Percentiles rank a stretch among this genome's conserved stretches.
Evolutionary conservation across 1,140 invertebrate species (phyloP).

Genomic region (Drepana arcuata): DNA sequence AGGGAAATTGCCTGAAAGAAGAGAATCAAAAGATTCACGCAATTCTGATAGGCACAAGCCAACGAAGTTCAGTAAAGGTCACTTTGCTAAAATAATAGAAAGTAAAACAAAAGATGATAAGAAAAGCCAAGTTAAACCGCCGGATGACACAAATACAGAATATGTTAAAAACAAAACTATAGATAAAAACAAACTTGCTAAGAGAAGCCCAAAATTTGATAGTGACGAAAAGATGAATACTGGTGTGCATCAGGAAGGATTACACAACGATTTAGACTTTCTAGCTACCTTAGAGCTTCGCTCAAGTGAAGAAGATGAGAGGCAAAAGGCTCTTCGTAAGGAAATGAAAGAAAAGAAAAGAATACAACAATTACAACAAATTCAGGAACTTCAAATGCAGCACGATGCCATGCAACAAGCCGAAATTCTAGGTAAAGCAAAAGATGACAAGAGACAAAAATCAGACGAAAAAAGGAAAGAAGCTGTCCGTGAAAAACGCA

Average conservation of each 20-base stretch:
- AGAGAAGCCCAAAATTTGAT: slow-evolving; percentile 28
- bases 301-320: slow-evolving; percentile 73
- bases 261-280: slow-evolving; percentile 76
- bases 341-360: slow-evolving; percentile 73
- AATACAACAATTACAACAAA: slow-evolving; percentile 68
- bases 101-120: slow-evolving; percentile 73
- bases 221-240: slow-evolving; percentile 28
- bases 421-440: slow-evolving; percentile 42
- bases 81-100: slow-evolving; percentile 70
- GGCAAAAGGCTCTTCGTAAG: slow-evolving; percentile 69
- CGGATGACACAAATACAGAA: slow-evolving; percentile 45
- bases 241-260: slow-evolving; percentile 26
- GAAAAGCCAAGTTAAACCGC: slow-evolving; percentile 64
- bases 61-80: slow-evolving; percentile 65
- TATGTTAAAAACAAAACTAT: slow-evolving; percentile 35
- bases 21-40: slow-evolving; percentile 81
- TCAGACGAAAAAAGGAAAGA: slow-evolving; percentile 68
- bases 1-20: slow-evolving; percentile 73
- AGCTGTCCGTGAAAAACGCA: slow-evolving; percentile 59
- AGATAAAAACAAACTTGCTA: slow-evolving; percentile 30
- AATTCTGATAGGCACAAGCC: slow-evolving; percentile 65
- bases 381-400: slow-evolving; percentile 68
- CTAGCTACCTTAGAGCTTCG: slow-evolving; percentile 74
- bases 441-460: slow-evolving; percentile 65
- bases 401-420: slow-evolving; percentile 56